phyloP scores from a whole-genome alignment of 2,888 invertebrate genomes.

The Hirtodrosophila confusa region DNA sequence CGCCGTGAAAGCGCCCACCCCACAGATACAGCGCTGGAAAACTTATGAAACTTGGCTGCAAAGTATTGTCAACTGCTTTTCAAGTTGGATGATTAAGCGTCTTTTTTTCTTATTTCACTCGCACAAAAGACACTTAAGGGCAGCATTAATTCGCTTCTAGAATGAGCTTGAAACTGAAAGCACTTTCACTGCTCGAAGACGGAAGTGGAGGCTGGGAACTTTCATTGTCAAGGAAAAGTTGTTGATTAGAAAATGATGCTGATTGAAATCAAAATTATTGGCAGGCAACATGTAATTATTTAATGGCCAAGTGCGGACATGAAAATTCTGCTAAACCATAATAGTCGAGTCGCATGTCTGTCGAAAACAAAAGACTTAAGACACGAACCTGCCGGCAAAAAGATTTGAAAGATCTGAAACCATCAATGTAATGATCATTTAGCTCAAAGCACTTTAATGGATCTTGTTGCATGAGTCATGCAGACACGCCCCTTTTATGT shows the following conservation, averaged over 20 bases:
- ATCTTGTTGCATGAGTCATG: conserved; percentile 45
- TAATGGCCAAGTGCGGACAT: conserved; percentile 29
- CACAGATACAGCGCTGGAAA: conserved; percentile 49
- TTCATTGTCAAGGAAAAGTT: conserved; percentile 54
- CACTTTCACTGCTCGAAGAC: conserved; percentile 62
- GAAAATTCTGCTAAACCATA: conserved; percentile 12
- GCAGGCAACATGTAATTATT: conserved; percentile 50
- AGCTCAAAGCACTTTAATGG: conserved; percentile 40
- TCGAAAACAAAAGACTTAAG: conserved; percentile 37
- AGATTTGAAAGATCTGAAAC: conserved; percentile 1
- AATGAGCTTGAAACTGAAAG: conserved; percentile 47
- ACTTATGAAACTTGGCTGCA: conserved; percentile 56
- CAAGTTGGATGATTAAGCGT: conserved; percentile 74
- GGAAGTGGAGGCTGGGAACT: conserved; percentile 42
- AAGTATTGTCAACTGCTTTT: conserved; percentile 72
- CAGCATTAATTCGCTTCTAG: conserved; percentile 66
- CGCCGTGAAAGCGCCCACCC: conserved; percentile 74
- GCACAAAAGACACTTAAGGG: conserved; percentile 39
- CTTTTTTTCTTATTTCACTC: conserved; percentile 39
- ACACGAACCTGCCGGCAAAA: conserved; percentile 37
- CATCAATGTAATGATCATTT: conserved; percentile 11
- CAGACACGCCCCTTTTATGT: conserved; percentile 39
- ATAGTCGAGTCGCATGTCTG: conserved; percentile 28
- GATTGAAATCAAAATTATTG: conserved; percentile 51
- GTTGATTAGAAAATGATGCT: conserved; percentile 65